A percentile compares a stretch with the other conserved stretches of the same genome.
Evolutionary conservation across 1,140 invertebrate species (phyloP).

Genomic region (Ladona fulva): DNA sequence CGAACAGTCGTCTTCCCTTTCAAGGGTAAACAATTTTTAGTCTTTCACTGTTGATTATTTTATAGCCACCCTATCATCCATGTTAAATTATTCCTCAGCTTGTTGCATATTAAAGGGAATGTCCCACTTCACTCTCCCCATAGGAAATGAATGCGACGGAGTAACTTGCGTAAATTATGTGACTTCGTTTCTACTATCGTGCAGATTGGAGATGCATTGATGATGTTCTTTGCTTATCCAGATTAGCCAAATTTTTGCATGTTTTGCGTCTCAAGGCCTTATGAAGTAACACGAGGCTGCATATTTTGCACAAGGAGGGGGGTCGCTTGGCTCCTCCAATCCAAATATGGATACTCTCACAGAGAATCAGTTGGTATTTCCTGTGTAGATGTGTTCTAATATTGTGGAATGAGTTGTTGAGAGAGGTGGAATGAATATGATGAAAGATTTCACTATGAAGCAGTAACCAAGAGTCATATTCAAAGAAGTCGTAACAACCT

Average conservation of each 20-base stretch:
- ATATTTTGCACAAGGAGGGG: neutral
- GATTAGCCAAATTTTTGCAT: neutral
- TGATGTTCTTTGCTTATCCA: neutral
- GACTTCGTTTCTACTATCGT: neutral
- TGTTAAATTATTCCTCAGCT: neutral
- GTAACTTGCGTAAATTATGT: neutral
- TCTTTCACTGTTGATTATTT: constrained; percentile 7
- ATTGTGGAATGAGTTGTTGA: neutral
- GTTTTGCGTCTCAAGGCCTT: neutral
- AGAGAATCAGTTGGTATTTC: neutral
- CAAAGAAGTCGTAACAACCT: too few species aligned
- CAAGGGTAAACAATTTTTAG: constrained; percentile 1
- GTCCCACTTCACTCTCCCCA: neutral
- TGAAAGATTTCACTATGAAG: neutral
- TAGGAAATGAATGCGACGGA: neutral
- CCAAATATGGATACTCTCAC: neutral
- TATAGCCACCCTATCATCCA: neutral
- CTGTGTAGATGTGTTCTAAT: neutral
- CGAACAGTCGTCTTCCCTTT: neutral
- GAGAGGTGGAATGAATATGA: neutral
- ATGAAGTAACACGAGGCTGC: neutral
- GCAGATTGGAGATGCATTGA: neutral
- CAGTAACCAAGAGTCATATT: neutral
- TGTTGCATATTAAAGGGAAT: neutral
- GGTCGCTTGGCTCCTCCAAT: neutral